Conservation (phyloP, 1,140 invertebrate species). For the Parasteatoda tepidariorum region DNA sequence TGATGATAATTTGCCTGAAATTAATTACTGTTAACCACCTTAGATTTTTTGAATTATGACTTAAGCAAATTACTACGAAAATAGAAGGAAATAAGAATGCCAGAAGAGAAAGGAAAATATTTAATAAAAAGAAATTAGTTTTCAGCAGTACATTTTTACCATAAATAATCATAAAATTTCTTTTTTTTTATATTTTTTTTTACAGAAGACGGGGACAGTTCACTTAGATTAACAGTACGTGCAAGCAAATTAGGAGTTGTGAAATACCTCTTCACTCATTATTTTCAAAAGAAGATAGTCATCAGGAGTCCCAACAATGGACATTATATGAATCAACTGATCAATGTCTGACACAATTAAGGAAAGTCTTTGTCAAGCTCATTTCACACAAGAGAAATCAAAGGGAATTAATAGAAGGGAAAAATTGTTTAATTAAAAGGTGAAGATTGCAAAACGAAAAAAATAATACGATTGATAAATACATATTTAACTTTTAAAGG, state of each 20-base stretch:
- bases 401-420: slow-evolving; percentile 34
- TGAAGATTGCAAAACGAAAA: not conserved
- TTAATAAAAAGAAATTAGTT: too few relatives aligned
- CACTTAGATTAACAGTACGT: not conserved
- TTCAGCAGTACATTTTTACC: too few relatives aligned
- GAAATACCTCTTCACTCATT: slow-evolving; percentile 84
- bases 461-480: not conserved
- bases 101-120: too few relatives aligned
- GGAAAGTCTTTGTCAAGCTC: not conserved
- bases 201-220: too few relatives aligned
- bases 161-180: not conserved
- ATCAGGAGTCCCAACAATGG: slow-evolving; percentile 85
- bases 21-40: too few relatives aligned
- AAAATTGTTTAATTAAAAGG: not conserved
- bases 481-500: slow-evolving; percentile 73
- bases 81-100: too few relatives aligned
- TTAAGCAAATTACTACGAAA: too few relatives aligned
- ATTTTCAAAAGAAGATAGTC: slow-evolving; percentile 86
- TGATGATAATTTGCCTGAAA: too few relatives aligned
- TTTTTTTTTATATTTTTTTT: not conserved
- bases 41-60: too few relatives aligned
- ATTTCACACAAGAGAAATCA: not conserved
- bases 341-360: slow-evolving; percentile 80
- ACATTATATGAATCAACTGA: slow-evolving; percentile 88
- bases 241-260: not conserved